Evolutionary conservation across 2,797 vertebrate species (phyloP).

Genomic region (Galago senegalensis): DNA sequence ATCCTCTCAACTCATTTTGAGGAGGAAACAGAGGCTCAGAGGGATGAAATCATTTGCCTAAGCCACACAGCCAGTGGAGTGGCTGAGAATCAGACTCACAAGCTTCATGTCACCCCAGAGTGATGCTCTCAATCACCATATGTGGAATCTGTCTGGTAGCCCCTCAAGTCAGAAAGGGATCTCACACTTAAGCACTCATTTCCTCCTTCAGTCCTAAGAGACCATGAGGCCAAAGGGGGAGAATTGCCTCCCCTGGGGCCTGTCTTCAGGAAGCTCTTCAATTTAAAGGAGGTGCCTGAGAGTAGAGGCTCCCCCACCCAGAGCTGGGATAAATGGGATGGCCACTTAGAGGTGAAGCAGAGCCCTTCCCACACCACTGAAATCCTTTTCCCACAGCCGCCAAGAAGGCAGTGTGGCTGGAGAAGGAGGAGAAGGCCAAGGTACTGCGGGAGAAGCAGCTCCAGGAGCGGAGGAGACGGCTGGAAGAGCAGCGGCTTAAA

Average conservation of each 20-base stretch:
- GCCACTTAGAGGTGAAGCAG: neutral
- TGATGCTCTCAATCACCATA: neutral
- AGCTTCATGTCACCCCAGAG: neutral
- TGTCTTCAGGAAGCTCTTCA: neutral
- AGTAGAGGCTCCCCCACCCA: neutral
- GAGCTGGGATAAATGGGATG: neutral
- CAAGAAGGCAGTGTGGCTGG: constrained; percentile 97
- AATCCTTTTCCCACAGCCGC: constrained; percentile 89
- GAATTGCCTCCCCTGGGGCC: neutral
- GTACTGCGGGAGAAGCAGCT: constrained; percentile 96
- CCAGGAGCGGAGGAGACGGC: constrained; percentile 94
- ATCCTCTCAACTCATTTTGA: neutral
- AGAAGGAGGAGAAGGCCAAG: constrained; percentile 97
- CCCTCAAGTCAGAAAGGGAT: neutral
- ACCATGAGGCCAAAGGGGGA: neutral
- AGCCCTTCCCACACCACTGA: neutral
- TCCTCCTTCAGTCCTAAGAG: neutral
- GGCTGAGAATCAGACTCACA: constrained; percentile 15
- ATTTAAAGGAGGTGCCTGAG: neutral
- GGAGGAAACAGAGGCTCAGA: constrained; percentile 11
- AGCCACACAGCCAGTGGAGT: neutral
- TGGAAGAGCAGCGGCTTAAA: constrained; percentile 96
- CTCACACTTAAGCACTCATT: neutral
- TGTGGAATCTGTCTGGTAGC: neutral
- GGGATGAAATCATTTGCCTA: constrained; percentile 8